phyloP scores from a whole-genome alignment of 2,797 vertebrate genomes.

The Myotis findleyi region DNA sequence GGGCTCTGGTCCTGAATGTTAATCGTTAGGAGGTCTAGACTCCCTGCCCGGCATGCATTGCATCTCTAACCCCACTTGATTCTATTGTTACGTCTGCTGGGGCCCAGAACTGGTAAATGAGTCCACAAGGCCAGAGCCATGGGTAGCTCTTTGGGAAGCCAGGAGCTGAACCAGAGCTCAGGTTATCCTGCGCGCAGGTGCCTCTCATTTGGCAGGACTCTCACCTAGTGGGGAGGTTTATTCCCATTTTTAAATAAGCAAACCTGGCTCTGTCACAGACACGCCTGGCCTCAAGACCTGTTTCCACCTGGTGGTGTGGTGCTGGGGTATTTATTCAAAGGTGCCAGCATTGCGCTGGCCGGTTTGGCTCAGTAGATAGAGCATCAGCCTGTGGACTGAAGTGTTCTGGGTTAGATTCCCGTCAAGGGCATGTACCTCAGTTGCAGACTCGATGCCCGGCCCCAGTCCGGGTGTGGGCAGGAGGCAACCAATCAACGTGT shows the following conservation, averaged over 20 bases:
- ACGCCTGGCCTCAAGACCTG: not conserved
- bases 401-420: too few species aligned
- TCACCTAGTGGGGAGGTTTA: rapidly evolving
- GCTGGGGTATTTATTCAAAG: not conserved
- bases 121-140: not conserved
- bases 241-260: not conserved
- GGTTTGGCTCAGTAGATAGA: too few species aligned
- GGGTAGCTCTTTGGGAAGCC: not conserved
- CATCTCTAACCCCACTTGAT: not conserved
- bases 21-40: not conserved
- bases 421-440: too few species aligned
- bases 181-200: not conserved
- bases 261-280: not conserved
- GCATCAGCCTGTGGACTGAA: too few species aligned
- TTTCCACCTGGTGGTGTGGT: not conserved
- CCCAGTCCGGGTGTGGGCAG: too few species aligned
- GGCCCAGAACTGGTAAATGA: not conserved
- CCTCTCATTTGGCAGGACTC: not conserved
- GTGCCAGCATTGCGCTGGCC: not conserved
- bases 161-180: not conserved
- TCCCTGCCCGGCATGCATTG: not conserved
- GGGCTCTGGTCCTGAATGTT: rapidly evolving
- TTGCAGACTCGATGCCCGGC: too few species aligned
- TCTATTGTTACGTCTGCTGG: not conserved
- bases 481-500: too few species aligned